Base-by-base conservation (phyloP, 2,888 invertebrate species). In the Drosophila testacea region DNA sequence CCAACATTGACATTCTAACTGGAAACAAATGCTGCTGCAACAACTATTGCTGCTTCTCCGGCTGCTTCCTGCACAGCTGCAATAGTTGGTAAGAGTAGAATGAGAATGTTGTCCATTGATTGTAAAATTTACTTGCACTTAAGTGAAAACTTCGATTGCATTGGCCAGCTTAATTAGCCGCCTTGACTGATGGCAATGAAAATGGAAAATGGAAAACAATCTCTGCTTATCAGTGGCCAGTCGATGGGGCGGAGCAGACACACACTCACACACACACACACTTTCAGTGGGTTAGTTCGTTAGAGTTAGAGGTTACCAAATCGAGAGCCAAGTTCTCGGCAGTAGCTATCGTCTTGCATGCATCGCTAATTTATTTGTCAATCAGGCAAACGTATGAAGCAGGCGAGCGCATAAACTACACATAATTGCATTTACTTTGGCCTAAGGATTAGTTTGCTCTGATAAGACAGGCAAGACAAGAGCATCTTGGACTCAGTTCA, bases 331-430 rank as follows among this genome's bases (percentile, higher is more conserved):
- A 57, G 22, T 22, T 22, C 22, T 22, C 22, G 46, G 62, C 32
- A 44, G 70, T 39, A 50, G 69, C 79, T 69, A 89, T 88, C 85
- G 77, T 82, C 76, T 88, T 71, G 83, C 86, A 85, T 85, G 83
- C 83, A 85, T 83, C 87, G 76, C 74, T 77, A 88, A 86, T 86
- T 86, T 86, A 86, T 86, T 72, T 86, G 85, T 86, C 85, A 86
- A 86, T 86, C 85, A 86, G 88, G 63, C 74, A 88, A 78, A 86
- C 69, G 86, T 85, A 86, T 86, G 85, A 76, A 78, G 77, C 69
- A 60, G 69, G 73, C 64, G 73, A 76, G 83, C 83, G 78, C 74
- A 86, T 86, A 86, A 86, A 86, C 86, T 72, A 80, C 85, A 86
- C 90, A 86, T 88, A 86, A 89, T 89, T 86, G 85, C 90, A 89